These are phyloP conservation scores for Poecilia gillii DNA, from an alignment of 2,797 vertebrate species.

Conservation along the genomic window DNA sequence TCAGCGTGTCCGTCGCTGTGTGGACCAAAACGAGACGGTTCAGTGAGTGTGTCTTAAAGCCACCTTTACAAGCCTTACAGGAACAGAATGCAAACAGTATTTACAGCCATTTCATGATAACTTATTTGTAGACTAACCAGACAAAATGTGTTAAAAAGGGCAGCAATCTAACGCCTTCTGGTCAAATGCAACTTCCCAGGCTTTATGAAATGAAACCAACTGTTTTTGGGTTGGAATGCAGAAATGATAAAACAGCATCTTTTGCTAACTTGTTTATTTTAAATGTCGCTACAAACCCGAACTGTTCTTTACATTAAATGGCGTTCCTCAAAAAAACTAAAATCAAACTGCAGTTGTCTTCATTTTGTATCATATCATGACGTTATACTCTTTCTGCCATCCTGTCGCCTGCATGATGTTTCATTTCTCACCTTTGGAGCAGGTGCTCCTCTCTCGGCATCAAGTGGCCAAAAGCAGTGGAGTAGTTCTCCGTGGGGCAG, in stretches of 20 bases:
- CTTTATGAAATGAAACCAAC: neutral
- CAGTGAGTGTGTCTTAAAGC: neutral
- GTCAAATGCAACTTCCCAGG: neutral
- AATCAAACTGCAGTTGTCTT: neutral
- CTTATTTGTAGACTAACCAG: neutral
- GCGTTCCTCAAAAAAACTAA: neutral
- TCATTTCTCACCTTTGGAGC: constrained; percentile 55
- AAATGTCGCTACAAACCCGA: neutral
- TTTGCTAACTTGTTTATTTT: neutral
- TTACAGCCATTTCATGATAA: neutral
- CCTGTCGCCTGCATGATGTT: neutral
- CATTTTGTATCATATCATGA: neutral
- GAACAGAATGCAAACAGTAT: neutral
- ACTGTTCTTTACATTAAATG: neutral
- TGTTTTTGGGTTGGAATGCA: neutral
- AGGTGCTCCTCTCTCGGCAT: constrained; percentile 83
- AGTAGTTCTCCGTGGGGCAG: constrained; percentile 92
- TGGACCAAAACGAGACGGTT: neutral
- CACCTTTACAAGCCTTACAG: neutral
- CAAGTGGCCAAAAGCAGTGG: constrained; percentile 90
- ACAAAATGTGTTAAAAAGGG: neutral
- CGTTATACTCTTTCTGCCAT: neutral
- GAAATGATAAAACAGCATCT: neutral
- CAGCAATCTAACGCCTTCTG: neutral
- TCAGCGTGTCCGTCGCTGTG: constrained; percentile 85